These are phyloP conservation scores for Laothoe populi DNA, from an alignment of 2,888 invertebrate species.

Conservation along the genomic window DNA sequence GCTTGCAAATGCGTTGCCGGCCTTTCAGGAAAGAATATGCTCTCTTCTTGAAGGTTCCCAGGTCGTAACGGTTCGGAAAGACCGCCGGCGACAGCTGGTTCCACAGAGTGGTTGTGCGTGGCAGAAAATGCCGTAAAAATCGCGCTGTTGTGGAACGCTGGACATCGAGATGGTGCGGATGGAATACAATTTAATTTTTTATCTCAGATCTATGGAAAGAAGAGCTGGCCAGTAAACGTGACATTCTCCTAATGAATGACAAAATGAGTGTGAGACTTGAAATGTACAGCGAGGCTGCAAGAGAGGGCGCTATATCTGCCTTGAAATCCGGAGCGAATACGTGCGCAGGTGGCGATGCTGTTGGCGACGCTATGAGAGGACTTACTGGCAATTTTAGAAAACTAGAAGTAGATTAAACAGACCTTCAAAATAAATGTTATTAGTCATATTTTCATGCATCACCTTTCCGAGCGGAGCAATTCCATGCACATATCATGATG, in stretches of 20 bases:
- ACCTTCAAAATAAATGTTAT: neutral
- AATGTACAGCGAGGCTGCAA: conserved; percentile 88
- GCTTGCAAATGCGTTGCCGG: no score
- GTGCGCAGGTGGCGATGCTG: conserved; percentile 86
- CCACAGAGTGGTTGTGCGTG: no score
- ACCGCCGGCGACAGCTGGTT: no score
- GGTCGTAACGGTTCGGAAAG: no score
- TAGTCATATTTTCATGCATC: neutral
- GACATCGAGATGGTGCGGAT: no score
- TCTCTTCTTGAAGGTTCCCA: no score
- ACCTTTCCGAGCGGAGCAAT: neutral
- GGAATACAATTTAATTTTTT: conserved; percentile 29
- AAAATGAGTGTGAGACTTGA: conserved; percentile 88
- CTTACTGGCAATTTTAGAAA: conserved; percentile 91
- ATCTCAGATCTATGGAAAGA: conserved; percentile 89
- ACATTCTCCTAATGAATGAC: conserved; percentile 87
- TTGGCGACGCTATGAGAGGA: conserved; percentile 88
- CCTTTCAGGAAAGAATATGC: no score
- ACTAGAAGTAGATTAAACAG: conserved; percentile 88
- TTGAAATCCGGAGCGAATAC: conserved; percentile 84
- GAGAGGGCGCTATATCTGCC: conserved; percentile 90
- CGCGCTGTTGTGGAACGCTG: no score
- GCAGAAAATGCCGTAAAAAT: no score
- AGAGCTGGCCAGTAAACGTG: conserved; percentile 86
- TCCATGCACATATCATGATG: neutral